Evolutionary conservation across 1,140 invertebrate species (phyloP).

Genomic region (Plodia interpunctella): DNA sequence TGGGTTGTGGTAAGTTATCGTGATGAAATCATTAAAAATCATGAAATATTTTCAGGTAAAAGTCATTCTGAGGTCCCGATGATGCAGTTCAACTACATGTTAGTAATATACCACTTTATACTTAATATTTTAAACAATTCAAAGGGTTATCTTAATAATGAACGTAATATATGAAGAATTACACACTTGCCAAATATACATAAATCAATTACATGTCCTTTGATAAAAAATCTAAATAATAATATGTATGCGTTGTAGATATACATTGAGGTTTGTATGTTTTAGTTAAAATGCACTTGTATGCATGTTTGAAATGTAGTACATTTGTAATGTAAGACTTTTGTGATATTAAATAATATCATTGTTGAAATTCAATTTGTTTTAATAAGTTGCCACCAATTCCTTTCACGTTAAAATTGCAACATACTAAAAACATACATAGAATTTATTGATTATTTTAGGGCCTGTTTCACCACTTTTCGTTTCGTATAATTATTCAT

Average conservation of each 20-base stretch:
- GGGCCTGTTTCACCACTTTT: too few species aligned
- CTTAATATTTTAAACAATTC: not conserved
- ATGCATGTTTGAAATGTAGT: constrained; percentile 12
- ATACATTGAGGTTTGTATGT: not conserved
- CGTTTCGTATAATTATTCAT: too few species aligned
- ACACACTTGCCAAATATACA: too few species aligned
- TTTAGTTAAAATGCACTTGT: not conserved
- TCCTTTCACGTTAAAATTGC: too few species aligned
- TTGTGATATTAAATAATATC: constrained; percentile 56
- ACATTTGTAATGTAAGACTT: constrained; percentile 30
- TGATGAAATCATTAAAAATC: not conserved
- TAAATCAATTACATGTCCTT: too few species aligned
- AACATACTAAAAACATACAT: too few species aligned
- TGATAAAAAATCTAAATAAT: too few species aligned
- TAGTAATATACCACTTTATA: not conserved
- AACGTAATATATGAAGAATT: not conserved
- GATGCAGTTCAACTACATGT: constrained; percentile 12
- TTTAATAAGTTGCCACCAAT: not conserved
- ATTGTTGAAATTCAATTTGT: constrained; percentile 23
- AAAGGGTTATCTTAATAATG: not conserved
- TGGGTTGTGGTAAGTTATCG: not conserved
- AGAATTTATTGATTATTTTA: too few species aligned
- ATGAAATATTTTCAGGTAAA: constrained; percentile 10
- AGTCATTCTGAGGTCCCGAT: not conserved
- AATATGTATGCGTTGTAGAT: too few species aligned